Base-by-base conservation (phyloP, 2,113 vertebrate species). In the Salvelinus fontinalis region DNA sequence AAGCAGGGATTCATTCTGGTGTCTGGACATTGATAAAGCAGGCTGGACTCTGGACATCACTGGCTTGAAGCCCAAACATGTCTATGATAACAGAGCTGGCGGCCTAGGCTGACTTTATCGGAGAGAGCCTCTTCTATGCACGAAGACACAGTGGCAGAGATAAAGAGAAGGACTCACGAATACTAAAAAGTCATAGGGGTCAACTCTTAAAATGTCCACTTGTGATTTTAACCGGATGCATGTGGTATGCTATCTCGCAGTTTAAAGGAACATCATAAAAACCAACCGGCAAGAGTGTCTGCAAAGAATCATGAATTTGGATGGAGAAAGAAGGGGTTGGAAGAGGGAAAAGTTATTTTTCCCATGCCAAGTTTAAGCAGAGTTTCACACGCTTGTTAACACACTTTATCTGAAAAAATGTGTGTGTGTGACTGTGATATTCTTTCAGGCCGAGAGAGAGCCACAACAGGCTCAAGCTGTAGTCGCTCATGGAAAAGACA, bases 381-480 rank as follows among this genome's bases (percentile, higher is more conserved):
- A 62, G n/a, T 44, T 80, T 57, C 66, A 70, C 68, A 75, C 31
- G 54, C 57, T 78, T 76, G 70, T 74, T 81, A 81, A 68, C 70
- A 74, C 26, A 70, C 68, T 51, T 73, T 26, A 65, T 49, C 60
- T 73, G 62, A 29, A 74, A 74, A 31, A n/a, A 26, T 59, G 26
- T 13, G 57, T 48, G 57, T 64, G 72, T 14, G 4, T 18, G 62
- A 13, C 22, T 51, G 51, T 51, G 39, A 27, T 20, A 68, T 68
- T 2, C 60, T 67, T n/a, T 29, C 65, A 27, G 65, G 65, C 65
- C 24, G n/a, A 39, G 29, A 54, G 71, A 54, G 51, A 54, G 16
- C 5, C 16, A 18, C 51, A 4, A 54, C 16, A 18, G 51, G 5
- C 16, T 54, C 51, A 18, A 54, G 51, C 51, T 16, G 51, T 54